phyloP scores from a whole-genome alignment of 2,113 vertebrate species.

The Otis tarda region DNA sequence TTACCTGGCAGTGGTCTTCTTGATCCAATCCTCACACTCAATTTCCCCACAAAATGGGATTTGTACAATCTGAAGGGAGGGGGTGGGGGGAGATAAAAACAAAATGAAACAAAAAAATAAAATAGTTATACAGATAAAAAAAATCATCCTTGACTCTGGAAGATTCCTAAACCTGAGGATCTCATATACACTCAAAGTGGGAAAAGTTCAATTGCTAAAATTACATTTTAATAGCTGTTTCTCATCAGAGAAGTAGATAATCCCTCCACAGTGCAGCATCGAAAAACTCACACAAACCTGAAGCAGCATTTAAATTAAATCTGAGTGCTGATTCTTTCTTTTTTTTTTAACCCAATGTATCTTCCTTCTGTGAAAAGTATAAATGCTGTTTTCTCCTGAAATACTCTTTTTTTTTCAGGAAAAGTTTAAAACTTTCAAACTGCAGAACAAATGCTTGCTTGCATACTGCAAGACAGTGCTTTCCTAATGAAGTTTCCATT shows the following conservation, averaged over 20 bases:
- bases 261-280: neutral
- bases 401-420: neutral
- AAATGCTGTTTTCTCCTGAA: neutral
- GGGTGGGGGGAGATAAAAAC: too few relatives aligned
- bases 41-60: slow-evolving; percentile 96
- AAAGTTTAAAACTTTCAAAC: neutral
- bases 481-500: neutral
- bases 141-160: neutral
- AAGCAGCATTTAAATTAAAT: neutral
- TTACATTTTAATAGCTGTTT: neutral
- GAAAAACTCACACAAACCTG: neutral
- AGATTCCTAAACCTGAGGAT: neutral
- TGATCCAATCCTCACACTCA: slow-evolving; percentile 96
- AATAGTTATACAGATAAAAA: neutral
- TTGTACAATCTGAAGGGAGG: slow-evolving; percentile 85
- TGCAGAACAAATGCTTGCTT: neutral
- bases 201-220: neutral
- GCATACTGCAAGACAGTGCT: neutral
- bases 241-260: neutral
- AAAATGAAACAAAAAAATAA: neutral
- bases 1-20: slow-evolving; percentile 96
- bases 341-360: neutral
- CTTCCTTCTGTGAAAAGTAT: neutral
- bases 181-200: neutral
- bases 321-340: neutral